Evolutionary conservation across 2,113 vertebrate species (phyloP).

Genomic region (Phyllopteryx taeniolatus): DNA sequence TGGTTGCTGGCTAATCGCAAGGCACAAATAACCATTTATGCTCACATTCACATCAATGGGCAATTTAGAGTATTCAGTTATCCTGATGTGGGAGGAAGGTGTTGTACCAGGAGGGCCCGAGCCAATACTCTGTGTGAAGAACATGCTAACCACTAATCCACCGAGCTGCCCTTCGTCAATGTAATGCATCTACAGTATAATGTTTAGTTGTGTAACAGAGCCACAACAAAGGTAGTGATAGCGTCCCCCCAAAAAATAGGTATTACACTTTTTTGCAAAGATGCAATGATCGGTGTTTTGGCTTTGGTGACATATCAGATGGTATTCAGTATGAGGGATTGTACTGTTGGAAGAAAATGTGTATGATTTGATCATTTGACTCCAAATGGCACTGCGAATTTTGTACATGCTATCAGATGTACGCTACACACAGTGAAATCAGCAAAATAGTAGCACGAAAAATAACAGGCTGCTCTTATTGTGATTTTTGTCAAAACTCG

Average conservation of each 20-base stretch:
- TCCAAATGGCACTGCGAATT: conserved; percentile 1
- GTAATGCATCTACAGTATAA: not conserved
- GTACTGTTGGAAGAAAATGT: not conserved
- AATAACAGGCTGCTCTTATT: not conserved
- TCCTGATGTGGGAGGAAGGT: not conserved
- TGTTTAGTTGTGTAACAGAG: not conserved
- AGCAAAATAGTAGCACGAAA: not conserved
- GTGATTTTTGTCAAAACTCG: not conserved
- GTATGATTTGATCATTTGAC: not conserved
- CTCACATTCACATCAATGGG: not conserved
- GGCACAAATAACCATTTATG: not conserved
- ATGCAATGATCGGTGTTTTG: not conserved
- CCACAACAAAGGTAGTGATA: not conserved
- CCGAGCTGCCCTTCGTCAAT: not conserved
- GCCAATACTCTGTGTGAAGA: not conserved
- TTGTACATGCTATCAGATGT: not conserved
- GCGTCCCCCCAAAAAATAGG: not conserved
- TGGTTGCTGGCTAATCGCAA: not conserved
- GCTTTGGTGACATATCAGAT: not conserved
- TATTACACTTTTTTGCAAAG: not conserved
- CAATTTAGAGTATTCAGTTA: not conserved
- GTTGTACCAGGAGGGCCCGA: too few relatives aligned
- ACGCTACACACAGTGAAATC: not conserved
- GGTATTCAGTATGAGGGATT: not conserved
- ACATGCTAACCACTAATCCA: not conserved